Evolutionary conservation across 2,888 invertebrate species (phyloP).

Genomic region (Drosophila prostipennis): DNA sequence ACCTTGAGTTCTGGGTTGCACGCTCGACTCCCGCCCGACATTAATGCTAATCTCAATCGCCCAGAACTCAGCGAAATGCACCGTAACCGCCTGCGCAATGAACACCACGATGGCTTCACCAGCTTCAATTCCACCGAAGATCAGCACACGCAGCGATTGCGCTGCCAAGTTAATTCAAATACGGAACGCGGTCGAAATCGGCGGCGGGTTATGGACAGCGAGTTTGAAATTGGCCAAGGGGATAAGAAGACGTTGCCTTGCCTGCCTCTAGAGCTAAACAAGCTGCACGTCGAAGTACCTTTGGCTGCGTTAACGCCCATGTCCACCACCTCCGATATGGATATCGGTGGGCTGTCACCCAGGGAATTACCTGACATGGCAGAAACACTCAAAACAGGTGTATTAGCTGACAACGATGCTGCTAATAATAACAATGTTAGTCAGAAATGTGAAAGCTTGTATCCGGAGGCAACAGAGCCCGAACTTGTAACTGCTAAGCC

Average conservation of each 20-base stretch:
- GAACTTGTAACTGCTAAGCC: neutral
- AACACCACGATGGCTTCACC: constrained; percentile 76
- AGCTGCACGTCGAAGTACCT: constrained; percentile 32
- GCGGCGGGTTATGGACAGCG: constrained; percentile 25
- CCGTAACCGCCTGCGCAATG: constrained; percentile 82
- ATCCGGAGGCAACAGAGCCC: neutral
- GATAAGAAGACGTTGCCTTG: constrained; percentile 13
- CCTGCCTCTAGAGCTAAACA: constrained; percentile 50
- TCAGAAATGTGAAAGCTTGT: neutral
- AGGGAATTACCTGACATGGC: constrained; percentile 7
- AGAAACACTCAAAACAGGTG: neutral
- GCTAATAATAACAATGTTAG: constrained; percentile 12
- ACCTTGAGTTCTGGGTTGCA: constrained; percentile 15
- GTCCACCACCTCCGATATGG: constrained; percentile 66
- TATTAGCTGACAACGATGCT: constrained; percentile 8
- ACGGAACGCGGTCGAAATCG: constrained; percentile 35
- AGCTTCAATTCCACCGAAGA: constrained; percentile 60
- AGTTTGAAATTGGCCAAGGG: constrained; percentile 23
- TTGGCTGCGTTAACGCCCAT: constrained; percentile 50
- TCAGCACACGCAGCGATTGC: constrained; percentile 49
- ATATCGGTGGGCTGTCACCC: constrained; percentile 23
- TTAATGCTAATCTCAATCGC: constrained; percentile 77
- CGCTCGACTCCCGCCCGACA: constrained; percentile 62
- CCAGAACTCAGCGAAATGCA: constrained; percentile 80
- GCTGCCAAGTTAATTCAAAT: constrained; percentile 47